These are phyloP conservation scores for Hylomyscus alleni DNA, from an alignment of 2,797 vertebrate species.

Conservation along the genomic window DNA sequence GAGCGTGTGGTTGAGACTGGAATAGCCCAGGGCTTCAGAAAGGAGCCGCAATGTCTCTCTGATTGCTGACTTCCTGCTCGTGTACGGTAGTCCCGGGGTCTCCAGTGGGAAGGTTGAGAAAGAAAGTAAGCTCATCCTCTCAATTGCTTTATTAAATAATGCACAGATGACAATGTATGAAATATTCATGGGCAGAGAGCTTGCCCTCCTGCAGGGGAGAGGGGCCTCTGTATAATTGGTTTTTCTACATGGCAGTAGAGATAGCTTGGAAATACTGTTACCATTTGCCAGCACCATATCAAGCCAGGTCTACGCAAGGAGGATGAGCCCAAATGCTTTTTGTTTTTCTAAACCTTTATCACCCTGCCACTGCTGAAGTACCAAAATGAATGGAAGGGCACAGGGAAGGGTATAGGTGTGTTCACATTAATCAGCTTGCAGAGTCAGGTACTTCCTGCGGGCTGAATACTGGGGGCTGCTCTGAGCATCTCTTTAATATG, in stretches of 20 bases:
- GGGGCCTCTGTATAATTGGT: slow-evolving; percentile 54
- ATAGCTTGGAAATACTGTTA: slow-evolving; percentile 76
- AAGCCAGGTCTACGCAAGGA: slow-evolving; percentile 61
- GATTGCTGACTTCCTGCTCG: slow-evolving; percentile 21
- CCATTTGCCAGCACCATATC: slow-evolving; percentile 55
- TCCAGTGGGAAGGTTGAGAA: slow-evolving; percentile 66
- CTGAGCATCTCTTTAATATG: slow-evolving; percentile 61
- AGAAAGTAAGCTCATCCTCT: slow-evolving; percentile 73
- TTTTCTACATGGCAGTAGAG: slow-evolving; percentile 58
- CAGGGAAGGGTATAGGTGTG: fast-evolving
- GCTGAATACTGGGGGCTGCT: slow-evolving; percentile 3
- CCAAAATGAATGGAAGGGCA: slow-evolving; percentile 57
- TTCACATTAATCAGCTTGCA: slow-evolving; percentile 62
- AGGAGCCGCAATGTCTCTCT: neutral
- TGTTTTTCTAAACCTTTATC: slow-evolving; percentile 67
- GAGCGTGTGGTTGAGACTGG: neutral
- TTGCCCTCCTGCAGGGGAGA: slow-evolving; percentile 60
- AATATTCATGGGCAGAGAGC: slow-evolving; percentile 67
- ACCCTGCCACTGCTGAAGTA: slow-evolving; percentile 52
- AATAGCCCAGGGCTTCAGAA: slow-evolving; percentile 8
- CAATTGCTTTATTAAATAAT: slow-evolving; percentile 82
- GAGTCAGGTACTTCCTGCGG: slow-evolving; percentile 30
- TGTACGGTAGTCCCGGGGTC: neutral
- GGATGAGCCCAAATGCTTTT: slow-evolving; percentile 59
- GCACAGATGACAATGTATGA: slow-evolving; percentile 78